Conservation (phyloP, 30 jellyfish, hydroid and myxozoan species). For the Phacellophora camtschatica region DNA sequence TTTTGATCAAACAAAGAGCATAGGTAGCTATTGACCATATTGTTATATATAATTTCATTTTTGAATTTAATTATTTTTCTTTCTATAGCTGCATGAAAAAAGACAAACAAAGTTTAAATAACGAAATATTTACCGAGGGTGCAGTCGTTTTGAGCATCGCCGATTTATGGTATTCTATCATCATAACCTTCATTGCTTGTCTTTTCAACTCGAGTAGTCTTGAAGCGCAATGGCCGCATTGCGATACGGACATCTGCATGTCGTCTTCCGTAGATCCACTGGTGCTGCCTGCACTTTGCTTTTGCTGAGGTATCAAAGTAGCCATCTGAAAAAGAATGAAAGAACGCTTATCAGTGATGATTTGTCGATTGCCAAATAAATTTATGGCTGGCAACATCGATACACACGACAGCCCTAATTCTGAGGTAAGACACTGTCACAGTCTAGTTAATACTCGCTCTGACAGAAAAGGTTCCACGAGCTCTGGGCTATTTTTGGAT, state of each 20-base stretch:
- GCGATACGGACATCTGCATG: conserved; percentile 23
- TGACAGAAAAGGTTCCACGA: conserved; percentile 29
- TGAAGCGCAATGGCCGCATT: conserved; percentile 77
- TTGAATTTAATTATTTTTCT: too few relatives aligned
- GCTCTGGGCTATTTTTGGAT: background rate
- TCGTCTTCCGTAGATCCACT: conserved; percentile 40
- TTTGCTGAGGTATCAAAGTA: conserved; percentile 48
- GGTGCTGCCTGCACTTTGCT: conserved; percentile 55
- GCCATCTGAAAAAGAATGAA: conserved; percentile 45
- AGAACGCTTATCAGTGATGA: background rate
- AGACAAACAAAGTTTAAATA: too few relatives aligned
- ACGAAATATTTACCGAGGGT: conserved; percentile 81
- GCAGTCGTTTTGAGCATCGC: conserved; percentile 60
- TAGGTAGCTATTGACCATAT: too few relatives aligned
- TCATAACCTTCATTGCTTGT: conserved; percentile 88
- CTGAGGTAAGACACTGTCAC: conserved; percentile 74
- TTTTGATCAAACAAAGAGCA: too few relatives aligned
- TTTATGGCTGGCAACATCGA: conserved; percentile 62
- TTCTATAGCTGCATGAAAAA: too few relatives aligned
- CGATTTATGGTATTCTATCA: conserved; percentile 84
- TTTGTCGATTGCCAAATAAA: conserved; percentile 11
- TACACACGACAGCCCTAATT: conserved; percentile 27
- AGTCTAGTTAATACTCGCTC: conserved; percentile 32
- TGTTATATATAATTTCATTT: too few relatives aligned
- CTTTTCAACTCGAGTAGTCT: conserved; percentile 84